Evolutionary conservation across 1,140 invertebrate species (phyloP).

Genomic region (Macrobrachium rosenbergii): DNA sequence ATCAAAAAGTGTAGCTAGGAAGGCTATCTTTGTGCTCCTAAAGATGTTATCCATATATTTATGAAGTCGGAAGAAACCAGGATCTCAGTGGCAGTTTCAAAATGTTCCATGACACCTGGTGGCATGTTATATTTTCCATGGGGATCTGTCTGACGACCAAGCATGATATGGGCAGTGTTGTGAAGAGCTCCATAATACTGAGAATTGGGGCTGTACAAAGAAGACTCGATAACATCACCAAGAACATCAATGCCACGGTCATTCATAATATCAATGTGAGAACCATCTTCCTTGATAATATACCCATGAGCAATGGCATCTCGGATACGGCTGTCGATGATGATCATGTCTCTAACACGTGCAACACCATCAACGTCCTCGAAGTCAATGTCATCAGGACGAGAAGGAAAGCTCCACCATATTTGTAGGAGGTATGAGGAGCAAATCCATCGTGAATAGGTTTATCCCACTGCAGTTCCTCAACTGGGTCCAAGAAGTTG

Average conservation of each 20-base stretch:
- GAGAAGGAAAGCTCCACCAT: constrained; percentile 39
- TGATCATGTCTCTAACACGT: constrained; percentile 8
- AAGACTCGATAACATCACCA: constrained; percentile 2
- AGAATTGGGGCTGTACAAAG: constrained; percentile 2
- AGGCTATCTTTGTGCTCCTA: constrained; percentile 36
- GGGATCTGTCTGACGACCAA: constrained; percentile 12
- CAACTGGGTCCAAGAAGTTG: constrained; percentile 27
- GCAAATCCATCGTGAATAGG: not conserved
- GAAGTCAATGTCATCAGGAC: constrained; percentile 23
- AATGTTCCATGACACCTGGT: constrained; percentile 7
- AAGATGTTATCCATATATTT: constrained; percentile 20
- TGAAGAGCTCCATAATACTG: constrained; percentile 1
- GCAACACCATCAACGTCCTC: constrained; percentile 17
- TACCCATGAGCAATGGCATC: constrained; percentile 43
- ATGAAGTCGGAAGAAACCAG: not conserved
- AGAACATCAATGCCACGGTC: not conserved
- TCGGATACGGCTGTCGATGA: constrained; percentile 30
- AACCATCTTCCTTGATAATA: constrained; percentile 7
- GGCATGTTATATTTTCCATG: constrained; percentile 7
- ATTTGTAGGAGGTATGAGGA: constrained; percentile 36
- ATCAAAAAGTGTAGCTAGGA: constrained; percentile 32
- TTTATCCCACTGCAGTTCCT: constrained; percentile 35
- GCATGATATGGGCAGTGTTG: constrained; percentile 3
- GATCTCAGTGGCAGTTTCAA: constrained; percentile 18
- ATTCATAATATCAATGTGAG: constrained; percentile 17